Conservation (phyloP, 2,888 invertebrate genomes). For the Gasteruption jaculator region DNA sequence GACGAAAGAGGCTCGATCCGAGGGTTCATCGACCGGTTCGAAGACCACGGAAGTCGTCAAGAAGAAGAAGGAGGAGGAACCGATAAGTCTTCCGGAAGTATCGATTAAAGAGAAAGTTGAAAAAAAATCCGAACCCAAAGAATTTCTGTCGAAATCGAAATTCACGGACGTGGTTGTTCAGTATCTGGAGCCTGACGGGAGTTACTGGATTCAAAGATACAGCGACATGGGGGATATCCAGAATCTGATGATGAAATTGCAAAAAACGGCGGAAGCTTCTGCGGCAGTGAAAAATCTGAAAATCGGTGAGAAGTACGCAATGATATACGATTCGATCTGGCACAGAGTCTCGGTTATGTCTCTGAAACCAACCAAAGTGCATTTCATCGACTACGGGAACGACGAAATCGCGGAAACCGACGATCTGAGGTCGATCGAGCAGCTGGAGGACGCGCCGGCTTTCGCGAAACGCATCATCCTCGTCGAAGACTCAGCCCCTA, state of each 20-base stretch:
- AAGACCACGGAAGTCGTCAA: slow-evolving; percentile 6
- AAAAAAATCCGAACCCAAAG: no score
- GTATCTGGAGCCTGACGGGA: slow-evolving; percentile 5
- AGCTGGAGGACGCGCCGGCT: slow-evolving; percentile 16
- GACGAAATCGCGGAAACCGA: slow-evolving; percentile 17
- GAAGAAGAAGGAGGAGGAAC: slow-evolving; percentile 9
- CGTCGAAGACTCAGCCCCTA: no score
- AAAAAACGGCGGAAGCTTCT: slow-evolving; percentile 6
- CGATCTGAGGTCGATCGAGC: slow-evolving; percentile 26
- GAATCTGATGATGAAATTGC: slow-evolving; percentile 25
- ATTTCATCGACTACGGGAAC: slow-evolving; percentile 36
- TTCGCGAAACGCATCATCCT: no score
- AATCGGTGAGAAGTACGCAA: slow-evolving; percentile 29
- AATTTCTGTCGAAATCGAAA: slow-evolving; percentile 26
- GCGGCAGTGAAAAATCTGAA: slow-evolving; percentile 17
- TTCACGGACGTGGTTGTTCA: slow-evolving; percentile 29
- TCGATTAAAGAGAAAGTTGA: no score
- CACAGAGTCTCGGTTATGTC: slow-evolving; percentile 30
- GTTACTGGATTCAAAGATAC: slow-evolving; percentile 31
- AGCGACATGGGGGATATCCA: slow-evolving; percentile 18
- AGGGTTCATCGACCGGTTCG: neutral
- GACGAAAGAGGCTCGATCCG: neutral
- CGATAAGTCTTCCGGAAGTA: no score
- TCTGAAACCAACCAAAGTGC: slow-evolving; percentile 26
- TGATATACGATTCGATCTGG: slow-evolving; percentile 27